A percentile compares a stretch with the other conserved stretches of the same genome.
Evolutionary conservation across 2,113 vertebrate species (phyloP).

Genomic region (Pleuronectes platessa): DNA sequence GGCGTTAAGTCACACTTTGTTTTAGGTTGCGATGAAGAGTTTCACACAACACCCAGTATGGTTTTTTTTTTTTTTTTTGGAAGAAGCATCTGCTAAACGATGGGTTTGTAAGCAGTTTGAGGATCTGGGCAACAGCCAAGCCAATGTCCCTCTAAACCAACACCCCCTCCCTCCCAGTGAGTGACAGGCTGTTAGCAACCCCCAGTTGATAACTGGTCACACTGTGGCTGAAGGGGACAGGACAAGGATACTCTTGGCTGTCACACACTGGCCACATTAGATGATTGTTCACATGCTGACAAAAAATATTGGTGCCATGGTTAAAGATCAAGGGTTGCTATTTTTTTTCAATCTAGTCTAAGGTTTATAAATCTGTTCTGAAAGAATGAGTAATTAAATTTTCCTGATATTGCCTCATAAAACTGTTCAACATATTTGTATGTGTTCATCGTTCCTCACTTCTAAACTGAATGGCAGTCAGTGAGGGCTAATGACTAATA

Average conservation of each 20-base stretch:
- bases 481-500: background rate
- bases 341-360: background rate
- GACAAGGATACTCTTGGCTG: slow-evolving; percentile 46
- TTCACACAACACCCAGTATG: background rate
- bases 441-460: background rate
- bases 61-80: background rate
- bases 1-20: background rate
- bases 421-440: background rate
- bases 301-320: slow-evolving; percentile 23
- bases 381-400: background rate
- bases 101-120: slow-evolving; percentile 12
- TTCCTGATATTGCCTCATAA: background rate
- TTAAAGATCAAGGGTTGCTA: background rate
- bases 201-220: slow-evolving; percentile 44
- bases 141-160: slow-evolving; percentile 37
- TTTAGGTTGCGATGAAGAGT: background rate
- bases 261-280: slow-evolving; percentile 57
- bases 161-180: slow-evolving; percentile 45
- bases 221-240: slow-evolving; percentile 64
- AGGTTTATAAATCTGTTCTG: background rate
- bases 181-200: slow-evolving; percentile 61
- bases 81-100: background rate
- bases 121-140: slow-evolving; percentile 34
- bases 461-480: background rate
- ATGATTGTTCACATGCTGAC: slow-evolving; percentile 59